A percentile compares a stretch with the other conserved stretches of the same genome.
phyloP scores from a whole-genome alignment of 1,140 invertebrate genomes.

The Anthonomus grandis region DNA sequence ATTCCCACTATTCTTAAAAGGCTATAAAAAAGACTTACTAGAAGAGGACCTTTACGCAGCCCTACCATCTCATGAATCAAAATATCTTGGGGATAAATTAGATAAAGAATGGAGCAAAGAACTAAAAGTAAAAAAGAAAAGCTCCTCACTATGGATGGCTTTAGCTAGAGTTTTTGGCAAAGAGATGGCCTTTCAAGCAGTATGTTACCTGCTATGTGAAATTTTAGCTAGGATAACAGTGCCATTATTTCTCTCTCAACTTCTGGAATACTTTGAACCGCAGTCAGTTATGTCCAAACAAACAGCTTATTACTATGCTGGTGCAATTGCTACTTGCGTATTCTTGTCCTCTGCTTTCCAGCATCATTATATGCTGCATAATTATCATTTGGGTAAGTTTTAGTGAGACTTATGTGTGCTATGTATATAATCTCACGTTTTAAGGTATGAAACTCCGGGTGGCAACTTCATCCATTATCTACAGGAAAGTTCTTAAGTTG shows the following conservation, averaged over 20 bases:
- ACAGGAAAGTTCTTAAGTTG: conserved; percentile 61
- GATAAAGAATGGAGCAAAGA: conserved; percentile 55
- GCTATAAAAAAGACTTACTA: conserved; percentile 31
- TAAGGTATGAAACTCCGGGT: conserved; percentile 80
- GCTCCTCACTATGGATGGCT: conserved; percentile 46
- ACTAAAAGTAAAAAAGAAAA: conserved; percentile 30
- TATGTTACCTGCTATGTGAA: neutral
- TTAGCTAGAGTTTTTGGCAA: conserved; percentile 45
- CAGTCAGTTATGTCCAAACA: conserved; percentile 41
- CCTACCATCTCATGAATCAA: conserved; percentile 29
- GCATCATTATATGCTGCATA: conserved; percentile 76
- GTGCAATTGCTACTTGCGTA: conserved; percentile 65
- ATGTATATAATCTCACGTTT: no score
- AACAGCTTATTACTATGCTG: conserved; percentile 64
- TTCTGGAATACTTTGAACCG: conserved; percentile 57
- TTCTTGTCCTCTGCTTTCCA: conserved; percentile 61
- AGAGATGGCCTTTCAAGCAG: conserved; percentile 46
- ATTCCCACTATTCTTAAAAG: conserved; percentile 42
- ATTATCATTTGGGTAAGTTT: conserved; percentile 66
- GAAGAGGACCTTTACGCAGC: conserved; percentile 36
- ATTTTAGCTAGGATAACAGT: conserved; percentile 34
- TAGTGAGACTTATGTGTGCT: no score
- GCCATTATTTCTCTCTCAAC: conserved; percentile 33
- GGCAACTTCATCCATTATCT: conserved; percentile 75
- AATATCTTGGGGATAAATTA: conserved; percentile 54